A percentile compares a stretch with the other conserved stretches of the same genome.
phyloP scores from a whole-genome alignment of 2,888 invertebrate species.

The Deroplatys truncata region DNA sequence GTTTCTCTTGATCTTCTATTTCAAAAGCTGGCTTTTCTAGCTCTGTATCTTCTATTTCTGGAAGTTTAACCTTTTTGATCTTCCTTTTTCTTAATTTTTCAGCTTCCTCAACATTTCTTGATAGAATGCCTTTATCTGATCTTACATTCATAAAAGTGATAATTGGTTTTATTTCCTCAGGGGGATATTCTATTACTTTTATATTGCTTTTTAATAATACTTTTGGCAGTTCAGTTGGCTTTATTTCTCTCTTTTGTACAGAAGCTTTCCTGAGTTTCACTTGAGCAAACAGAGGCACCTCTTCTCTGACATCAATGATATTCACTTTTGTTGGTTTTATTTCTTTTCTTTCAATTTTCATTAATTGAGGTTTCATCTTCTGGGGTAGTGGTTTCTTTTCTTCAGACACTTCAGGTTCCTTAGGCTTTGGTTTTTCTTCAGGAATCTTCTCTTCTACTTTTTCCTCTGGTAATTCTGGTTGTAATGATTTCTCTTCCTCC shows the following conservation, averaged over 20 bases:
- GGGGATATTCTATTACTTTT: slow-evolving; percentile 51
- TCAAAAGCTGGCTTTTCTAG: slow-evolving; percentile 53
- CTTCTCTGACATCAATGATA: slow-evolving; percentile 51
- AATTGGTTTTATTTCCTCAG: slow-evolving; percentile 51
- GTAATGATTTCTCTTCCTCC: slow-evolving; percentile 2
- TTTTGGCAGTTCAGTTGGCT: slow-evolving; percentile 54
- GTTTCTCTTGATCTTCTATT: slow-evolving; percentile 42
- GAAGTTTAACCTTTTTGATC: slow-evolving; percentile 53
- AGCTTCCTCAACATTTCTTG: slow-evolving; percentile 68
- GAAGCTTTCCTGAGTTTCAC: slow-evolving; percentile 63
- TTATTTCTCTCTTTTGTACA: slow-evolving; percentile 47
- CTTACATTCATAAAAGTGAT: slow-evolving; percentile 48
- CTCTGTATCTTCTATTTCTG: slow-evolving; percentile 53
- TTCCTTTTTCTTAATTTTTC: slow-evolving; percentile 58
- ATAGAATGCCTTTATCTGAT: slow-evolving; percentile 62
- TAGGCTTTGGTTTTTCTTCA: slow-evolving; percentile 33
- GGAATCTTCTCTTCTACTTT: slow-evolving; percentile 39
- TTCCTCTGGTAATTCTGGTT: slow-evolving; percentile 31
- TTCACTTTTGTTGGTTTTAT: slow-evolving; percentile 51
- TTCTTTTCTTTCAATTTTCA: slow-evolving; percentile 58
- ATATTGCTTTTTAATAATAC: slow-evolving; percentile 68
- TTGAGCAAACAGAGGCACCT: slow-evolving; percentile 58
- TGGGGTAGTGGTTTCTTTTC: slow-evolving; percentile 35
- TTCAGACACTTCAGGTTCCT: slow-evolving; percentile 43
- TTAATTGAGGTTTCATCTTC: slow-evolving; percentile 41